Evolutionary conservation across 2,113 vertebrate genomes (phyloP), one percentile per base, ranked within the genome.

Genomic region (Pangasianodon hypophthalmus): DNA sequence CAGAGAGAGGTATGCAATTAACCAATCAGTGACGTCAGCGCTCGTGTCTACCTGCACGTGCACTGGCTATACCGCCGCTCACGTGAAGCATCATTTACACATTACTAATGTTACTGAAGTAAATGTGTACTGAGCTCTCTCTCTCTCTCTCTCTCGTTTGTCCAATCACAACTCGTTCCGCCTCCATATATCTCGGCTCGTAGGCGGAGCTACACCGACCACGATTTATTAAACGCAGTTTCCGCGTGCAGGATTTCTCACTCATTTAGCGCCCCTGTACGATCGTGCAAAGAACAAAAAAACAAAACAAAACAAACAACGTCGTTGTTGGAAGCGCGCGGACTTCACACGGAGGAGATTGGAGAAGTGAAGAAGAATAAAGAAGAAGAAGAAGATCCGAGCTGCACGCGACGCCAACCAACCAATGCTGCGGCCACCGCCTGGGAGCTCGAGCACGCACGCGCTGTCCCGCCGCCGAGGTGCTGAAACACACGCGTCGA

Each of bases 131-230:
- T 64, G 26, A 29, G 62, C 62, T 3, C 69, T 41, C 82, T n/a
- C 69, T 54, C 83, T 7, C 41, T 46, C 52, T 46, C 21, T 56
- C 50, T 48, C 54, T 79, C 54, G n/a, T 64, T 85, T 90, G 92
- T 92, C 96, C 96, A 96, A 96, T 96, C 95, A 92, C 88, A 37
- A 90, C 89, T 91, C 88, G 90, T 93, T 95, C 93, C 94, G 95
- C 94, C 92, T 92, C 89, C 67, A 19, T 26, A 88, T 82, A 37
- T 46, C 18, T 54, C 18, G 69, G 21, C 44, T 87, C 50, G 89
- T 87, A 84, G 95, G 94, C 91, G 94, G 94, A 91, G 91, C 83
- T 87, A 75, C 50, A 3, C 7, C 21, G 73, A 79, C 62, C 60
- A 46, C 19, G 52, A 37, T 62, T 90, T 94, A 96, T 87, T 96